These are phyloP conservation scores for Burhinus bistriatus DNA, from an alignment of 2,113 vertebrate species.

Conservation along the genomic window DNA sequence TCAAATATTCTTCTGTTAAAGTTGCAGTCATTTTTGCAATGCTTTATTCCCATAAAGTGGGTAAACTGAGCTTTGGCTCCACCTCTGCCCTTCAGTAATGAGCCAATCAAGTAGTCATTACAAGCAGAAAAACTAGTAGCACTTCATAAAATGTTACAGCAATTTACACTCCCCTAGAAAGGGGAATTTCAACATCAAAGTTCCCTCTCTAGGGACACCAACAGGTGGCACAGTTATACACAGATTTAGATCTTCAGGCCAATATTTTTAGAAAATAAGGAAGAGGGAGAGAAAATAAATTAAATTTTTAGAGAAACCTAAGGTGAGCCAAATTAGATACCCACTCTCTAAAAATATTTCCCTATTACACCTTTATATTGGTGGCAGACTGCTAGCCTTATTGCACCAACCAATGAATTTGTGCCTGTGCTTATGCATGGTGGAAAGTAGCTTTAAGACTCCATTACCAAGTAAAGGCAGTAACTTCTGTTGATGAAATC, in stretches of 20 bases:
- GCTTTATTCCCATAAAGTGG: conserved; percentile 39
- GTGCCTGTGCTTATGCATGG: not conserved
- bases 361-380: not conserved
- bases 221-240: not conserved
- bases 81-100: not conserved
- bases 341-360: not conserved
- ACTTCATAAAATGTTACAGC: not conserved
- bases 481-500: not conserved
- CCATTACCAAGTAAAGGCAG: not conserved
- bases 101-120: not conserved
- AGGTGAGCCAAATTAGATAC: not conserved
- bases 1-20: conserved; percentile 57
- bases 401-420: not conserved
- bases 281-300: not conserved
- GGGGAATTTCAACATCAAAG: not conserved
- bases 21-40: conserved; percentile 38
- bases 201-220: not conserved
- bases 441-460: not conserved
- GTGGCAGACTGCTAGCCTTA: not conserved
- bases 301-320: not conserved
- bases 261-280: not conserved
- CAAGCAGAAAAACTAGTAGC: not conserved
- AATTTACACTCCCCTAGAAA: not conserved
- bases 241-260: not conserved
- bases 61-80: not conserved